Base-by-base conservation (phyloP, 2,797 vertebrate species). In the Ptychobarbus kaznakovi region DNA sequence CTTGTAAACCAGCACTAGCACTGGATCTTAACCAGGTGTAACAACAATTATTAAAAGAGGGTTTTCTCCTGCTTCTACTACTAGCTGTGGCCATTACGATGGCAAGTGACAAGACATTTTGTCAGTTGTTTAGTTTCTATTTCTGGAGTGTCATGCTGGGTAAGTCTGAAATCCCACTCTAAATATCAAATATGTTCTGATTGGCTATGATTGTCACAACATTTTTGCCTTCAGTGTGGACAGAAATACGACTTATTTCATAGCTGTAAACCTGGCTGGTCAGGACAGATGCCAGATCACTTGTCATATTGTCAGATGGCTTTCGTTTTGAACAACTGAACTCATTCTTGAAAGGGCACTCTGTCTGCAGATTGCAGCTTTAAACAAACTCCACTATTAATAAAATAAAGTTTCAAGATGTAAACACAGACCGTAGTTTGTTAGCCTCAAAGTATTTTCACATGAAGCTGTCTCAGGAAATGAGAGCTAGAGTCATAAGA, bases 401-500 rank as follows among this genome's bases (percentile, higher is more conserved):
- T 65, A 78, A 61, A 42, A 77, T 78, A 28, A 16, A 42, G 20
- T 58, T 61, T 77, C 28, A 53, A 13, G 28, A 76, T 56, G 32
- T 76, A 61, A 78, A 78, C 13, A 38, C 11, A n/a, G 74, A 53
- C 56, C 38, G 42, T 78, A 61, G 38, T 78, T 78, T 78, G 56
- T 78, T 63, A 63, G 4, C 53, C 51, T 61, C 20, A 28, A 61
- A 25, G n/a, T 22, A 28, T 70, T 70, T 81, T 58, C 4, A 40
- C 72, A 53, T 58, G n/a, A 82, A 20, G 80, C 69, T 15, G 32
- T 53, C 28, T 81, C 40, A 11, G 22, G 40, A n/a, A 73, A 63
- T 73, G 15, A 82, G 51, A 73, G 35, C 16, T 25, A 56, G 35
- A 63, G 35, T 25, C 32, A 87, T 90, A 90, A 87, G 90, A 89